Base-by-base conservation (phyloP, 2,888 invertebrate species). In the Orchesella flavescens region DNA sequence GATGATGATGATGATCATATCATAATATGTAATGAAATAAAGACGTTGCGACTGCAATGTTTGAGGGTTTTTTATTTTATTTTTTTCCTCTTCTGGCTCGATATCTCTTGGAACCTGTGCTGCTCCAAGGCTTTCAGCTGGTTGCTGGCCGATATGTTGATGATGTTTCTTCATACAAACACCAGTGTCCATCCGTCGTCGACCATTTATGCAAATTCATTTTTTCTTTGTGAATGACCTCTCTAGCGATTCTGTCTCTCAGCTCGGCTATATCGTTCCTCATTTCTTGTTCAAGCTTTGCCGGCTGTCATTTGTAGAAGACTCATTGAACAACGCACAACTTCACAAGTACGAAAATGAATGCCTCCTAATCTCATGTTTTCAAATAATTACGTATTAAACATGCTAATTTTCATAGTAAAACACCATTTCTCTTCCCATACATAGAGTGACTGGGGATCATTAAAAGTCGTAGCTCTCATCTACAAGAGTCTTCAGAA, bases 191-290 rank as follows among this genome's bases (percentile, higher is more conserved):
- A 79, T 73, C 72, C 72, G 79, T 71, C 63, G 78, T 71, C 78
- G 72, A 73, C 68, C 72, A 72, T 79, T 72, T 79, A 79, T 79
- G 79, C 66, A 79, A 83, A 83, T 84, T 84, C 84, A 83, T 83
- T 85, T 83, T 77, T 83, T 85, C 85, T 72, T 87, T 86, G 87
- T 87, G 87, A 87, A 87, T 87, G 87, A 87, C 87, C 87, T 87
- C 87, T 87, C 79, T 72, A 74, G 69, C 75, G 43, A 59, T 74
- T 74, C 59, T 69, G 77, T 77, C 69, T 76, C 76, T 61, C 69
- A 69, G 43, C 69, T 77, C 19, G 4, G 10, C 59, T 17, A 34
- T 76, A 55, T 68, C 53, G 75, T 53, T 53, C 10, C 53, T 53
- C n/a, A 5, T 2, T 10, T 13, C 53, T n/a, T 53, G 15, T 53